Percentiles rank a stretch among this genome's conserved stretches.
These are phyloP conservation scores for Aldrovandia affinis DNA, from an alignment of 2,797 vertebrate genomes.

Conservation along the genomic window DNA sequence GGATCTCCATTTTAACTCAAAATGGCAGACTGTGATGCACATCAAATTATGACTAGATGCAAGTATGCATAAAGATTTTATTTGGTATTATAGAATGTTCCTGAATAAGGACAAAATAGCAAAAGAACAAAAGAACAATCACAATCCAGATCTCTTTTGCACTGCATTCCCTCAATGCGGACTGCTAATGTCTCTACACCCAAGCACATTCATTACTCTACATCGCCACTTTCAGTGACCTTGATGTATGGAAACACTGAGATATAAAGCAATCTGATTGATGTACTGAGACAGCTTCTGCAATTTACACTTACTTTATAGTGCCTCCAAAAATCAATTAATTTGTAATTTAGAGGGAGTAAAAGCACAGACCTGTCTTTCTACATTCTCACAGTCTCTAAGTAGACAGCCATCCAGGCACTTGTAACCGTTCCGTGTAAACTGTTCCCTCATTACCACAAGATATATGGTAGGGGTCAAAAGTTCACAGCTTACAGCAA, in stretches of 20 bases:
- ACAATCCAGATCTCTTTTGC: neutral
- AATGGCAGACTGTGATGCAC: neutral
- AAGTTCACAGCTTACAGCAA: neutral
- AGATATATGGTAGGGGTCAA: conserved; percentile 10
- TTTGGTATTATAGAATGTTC: neutral
- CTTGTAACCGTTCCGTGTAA: neutral
- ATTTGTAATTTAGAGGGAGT: conserved; percentile 30
- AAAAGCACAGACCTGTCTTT: neutral
- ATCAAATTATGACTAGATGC: neutral
- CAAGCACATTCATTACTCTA: conserved; percentile 24
- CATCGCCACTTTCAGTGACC: conserved; percentile 8
- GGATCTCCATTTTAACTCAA: neutral
- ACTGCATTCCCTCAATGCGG: neutral
- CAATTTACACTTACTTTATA: conserved; percentile 29
- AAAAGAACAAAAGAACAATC: neutral
- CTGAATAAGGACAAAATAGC: neutral
- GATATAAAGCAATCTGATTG: conserved; percentile 36
- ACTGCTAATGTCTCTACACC: conserved; percentile 16
- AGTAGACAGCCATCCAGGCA: neutral
- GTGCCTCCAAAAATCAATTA: conserved; percentile 38
- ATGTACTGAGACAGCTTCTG: conserved; percentile 13
- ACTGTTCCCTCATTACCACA: neutral
- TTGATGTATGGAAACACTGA: conserved; percentile 32
- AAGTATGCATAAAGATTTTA: neutral
- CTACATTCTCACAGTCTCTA: neutral